phyloP scores from a whole-genome alignment of 2,888 invertebrate genomes.

The Cataglyphis cursor region DNA sequence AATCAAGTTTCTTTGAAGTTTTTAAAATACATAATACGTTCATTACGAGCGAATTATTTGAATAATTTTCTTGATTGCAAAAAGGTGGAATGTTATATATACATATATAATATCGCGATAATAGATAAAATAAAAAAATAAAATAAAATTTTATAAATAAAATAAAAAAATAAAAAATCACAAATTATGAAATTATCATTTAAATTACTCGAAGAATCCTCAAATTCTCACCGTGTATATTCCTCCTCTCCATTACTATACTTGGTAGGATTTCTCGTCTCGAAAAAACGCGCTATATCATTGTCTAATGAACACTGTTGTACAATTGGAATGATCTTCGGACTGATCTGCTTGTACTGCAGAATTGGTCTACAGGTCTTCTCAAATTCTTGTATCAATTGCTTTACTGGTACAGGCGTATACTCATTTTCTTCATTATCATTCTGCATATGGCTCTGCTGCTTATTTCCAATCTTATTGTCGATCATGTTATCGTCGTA shows the following conservation, averaged over 20 bases:
- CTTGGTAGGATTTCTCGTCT: conserved; percentile 75
- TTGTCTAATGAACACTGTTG: conserved; percentile 80
- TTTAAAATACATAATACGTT: not conserved
- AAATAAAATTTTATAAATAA: conserved; percentile 1
- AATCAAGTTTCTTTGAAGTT: not conserved
- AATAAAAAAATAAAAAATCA: not conserved
- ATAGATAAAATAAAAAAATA: not conserved
- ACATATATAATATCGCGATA: not conserved
- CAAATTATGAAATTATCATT: not conserved
- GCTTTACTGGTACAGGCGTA: conserved; percentile 86
- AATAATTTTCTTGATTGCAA: not conserved
- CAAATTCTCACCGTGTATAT: conserved; percentile 52
- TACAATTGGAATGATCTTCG: conserved; percentile 78
- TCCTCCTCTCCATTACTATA: conserved; percentile 72
- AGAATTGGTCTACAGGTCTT: conserved; percentile 89
- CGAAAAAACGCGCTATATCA: conserved; percentile 84
- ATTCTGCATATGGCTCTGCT: conserved; percentile 23
- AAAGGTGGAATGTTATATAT: not conserved
- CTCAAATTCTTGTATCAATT: conserved; percentile 89
- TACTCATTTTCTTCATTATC: conserved; percentile 80
- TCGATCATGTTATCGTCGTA: conserved; percentile 49
- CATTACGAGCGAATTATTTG: not conserved
- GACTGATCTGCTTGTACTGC: conserved; percentile 88
- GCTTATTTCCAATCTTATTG: conserved; percentile 53
- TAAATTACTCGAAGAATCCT: conserved; percentile 8